Base-by-base conservation (phyloP, 2,888 invertebrate genomes). In the Pemphredon lugubris region DNA sequence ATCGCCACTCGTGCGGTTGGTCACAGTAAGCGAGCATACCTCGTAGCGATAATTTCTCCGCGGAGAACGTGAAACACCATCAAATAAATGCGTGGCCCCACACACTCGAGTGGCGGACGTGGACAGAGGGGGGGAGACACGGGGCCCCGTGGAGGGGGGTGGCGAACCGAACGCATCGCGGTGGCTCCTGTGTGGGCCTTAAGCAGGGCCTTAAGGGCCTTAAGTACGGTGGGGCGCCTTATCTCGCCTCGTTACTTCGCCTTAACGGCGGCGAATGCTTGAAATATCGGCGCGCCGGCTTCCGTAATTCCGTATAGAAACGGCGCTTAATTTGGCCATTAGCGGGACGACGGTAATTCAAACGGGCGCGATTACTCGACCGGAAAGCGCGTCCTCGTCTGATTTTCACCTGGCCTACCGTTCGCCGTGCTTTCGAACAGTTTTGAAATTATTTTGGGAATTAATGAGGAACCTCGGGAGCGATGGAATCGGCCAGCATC, bases 181-280 rank as follows among this genome's bases (percentile, higher is more conserved):
- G 64, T 55, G 39, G 78, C 80, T 77, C 60, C 74, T 81, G 79
- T 81, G 81, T 80, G 80, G 82, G 82, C 81, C 75, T 73, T 82
- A 70, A 77, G 75, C 70, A 68, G 65, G 61, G 74, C 70, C 70
- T 64, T 44, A 53, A 75, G 75, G 75, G 75, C 76, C 77, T 75
- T 79, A 79, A 82, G 79, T 81, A 79, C 81, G 80, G 73, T 61
- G 75, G 79, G 77, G 73, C 71, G 79, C 77, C 88, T 88, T 88
- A 88, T 88, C 88, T 88, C 87, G 87, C 87, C 88, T 87, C 87
- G 84, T 88, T 88, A 88, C 86, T 87, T 84, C 77, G 82, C 76
- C 83, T 87, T 88, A 88, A 87, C 86, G 84, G 85, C 87, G 79
- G 85, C 82, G 84, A 87, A 87, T 85, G 83, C 85, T 85, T 86